Evolutionary conservation across 2,888 invertebrate species (phyloP).

Genomic region (Zele albiditarsus): DNA sequence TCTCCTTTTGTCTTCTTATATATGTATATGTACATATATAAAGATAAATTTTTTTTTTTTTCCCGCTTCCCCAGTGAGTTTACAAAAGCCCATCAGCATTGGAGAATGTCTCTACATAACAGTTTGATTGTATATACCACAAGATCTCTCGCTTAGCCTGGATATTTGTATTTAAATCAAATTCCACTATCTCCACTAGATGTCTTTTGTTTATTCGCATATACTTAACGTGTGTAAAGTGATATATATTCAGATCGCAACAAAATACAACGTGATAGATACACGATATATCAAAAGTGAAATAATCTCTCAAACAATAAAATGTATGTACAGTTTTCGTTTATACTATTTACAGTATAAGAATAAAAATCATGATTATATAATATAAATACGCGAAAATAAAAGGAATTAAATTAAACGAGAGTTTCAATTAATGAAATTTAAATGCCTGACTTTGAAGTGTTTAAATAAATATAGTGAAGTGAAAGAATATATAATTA

Average conservation of each 20-base stretch:
- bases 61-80: conserved; percentile 26
- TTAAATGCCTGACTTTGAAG: no score
- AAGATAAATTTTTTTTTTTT: conserved; percentile 27
- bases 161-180: conserved; percentile 60
- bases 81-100: conserved; percentile 32
- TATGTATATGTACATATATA: conserved; percentile 18
- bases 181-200: conserved; percentile 46
- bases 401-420: no score
- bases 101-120: conserved; percentile 32
- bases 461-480: no score
- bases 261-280: neutral
- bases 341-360: neutral
- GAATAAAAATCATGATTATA: neutral
- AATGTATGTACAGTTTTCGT: neutral
- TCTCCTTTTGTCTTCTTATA: conserved; percentile 26
- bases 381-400: no score
- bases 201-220: conserved; percentile 33
- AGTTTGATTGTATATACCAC: conserved; percentile 41
- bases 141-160: conserved; percentile 51
- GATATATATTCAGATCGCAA: conserved; percentile 35
- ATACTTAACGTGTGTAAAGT: conserved; percentile 7
- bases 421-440: no score
- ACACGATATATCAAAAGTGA: neutral
- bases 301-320: neutral
- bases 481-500: no score